These are phyloP conservation scores for Spinus olivaceus DNA, from an alignment of 2,797 vertebrate species.

Conservation along the genomic window DNA sequence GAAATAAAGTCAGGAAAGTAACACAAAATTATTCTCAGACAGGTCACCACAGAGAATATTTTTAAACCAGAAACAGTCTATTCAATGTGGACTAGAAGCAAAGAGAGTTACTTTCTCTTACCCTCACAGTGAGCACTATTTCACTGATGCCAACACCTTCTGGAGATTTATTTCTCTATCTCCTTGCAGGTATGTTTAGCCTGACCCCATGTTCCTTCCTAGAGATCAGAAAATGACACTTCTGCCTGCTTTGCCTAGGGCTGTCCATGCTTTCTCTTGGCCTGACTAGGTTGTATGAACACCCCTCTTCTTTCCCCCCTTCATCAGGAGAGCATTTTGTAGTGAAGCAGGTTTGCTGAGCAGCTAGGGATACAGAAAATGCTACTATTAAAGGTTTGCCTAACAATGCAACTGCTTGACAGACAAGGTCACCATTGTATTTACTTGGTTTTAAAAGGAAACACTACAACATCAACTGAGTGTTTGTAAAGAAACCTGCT, in stretches of 20 bases:
- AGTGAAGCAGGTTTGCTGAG: background rate
- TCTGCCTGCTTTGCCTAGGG: background rate
- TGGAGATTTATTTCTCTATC: background rate
- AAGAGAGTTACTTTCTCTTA: background rate
- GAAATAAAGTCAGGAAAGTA: slow-evolving; percentile 34
- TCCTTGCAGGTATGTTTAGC: background rate
- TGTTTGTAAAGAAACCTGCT: background rate
- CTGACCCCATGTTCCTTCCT: background rate
- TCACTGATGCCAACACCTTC: background rate
- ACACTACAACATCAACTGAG: background rate
- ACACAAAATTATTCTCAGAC: slow-evolving; percentile 11
- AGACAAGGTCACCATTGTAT: background rate
- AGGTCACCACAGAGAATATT: slow-evolving; percentile 16
- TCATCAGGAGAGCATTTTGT: background rate
- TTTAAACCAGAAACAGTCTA: background rate
- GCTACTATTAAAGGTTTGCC: background rate
- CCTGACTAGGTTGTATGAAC: background rate
- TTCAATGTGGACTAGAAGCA: background rate
- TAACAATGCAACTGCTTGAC: background rate
- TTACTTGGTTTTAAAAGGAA: background rate
- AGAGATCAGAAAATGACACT: background rate
- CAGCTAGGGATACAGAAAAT: background rate
- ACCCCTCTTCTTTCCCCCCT: background rate
- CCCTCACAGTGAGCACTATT: background rate
- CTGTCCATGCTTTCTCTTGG: background rate